These are phyloP conservation scores for Helicoverpa armigera DNA, from an alignment of 1,140 invertebrate species.

Conservation along the genomic window DNA sequence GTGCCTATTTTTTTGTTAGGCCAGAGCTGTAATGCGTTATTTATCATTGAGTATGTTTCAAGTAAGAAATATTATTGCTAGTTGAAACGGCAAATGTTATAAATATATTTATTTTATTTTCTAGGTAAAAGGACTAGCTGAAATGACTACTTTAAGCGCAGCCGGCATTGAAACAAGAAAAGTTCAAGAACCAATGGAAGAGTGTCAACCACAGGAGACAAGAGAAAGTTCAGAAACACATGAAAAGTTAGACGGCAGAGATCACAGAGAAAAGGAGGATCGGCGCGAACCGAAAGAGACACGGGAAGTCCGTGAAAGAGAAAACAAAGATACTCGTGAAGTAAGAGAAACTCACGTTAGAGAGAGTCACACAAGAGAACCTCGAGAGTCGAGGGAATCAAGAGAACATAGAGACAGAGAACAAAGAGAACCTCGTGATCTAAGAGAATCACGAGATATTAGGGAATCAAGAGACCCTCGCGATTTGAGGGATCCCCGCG, in stretches of 20 bases:
- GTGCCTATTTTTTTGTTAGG: slow-evolving; percentile 5
- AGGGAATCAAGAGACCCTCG: slow-evolving; percentile 72
- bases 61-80: neutral
- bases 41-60: neutral
- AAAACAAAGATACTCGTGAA: slow-evolving; percentile 70
- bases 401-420: slow-evolving; percentile 71
- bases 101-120: slow-evolving; percentile 46
- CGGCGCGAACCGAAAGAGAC: slow-evolving; percentile 71
- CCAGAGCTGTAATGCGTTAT: neutral
- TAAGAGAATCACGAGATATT: slow-evolving; percentile 66
- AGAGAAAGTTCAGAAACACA: slow-evolving; percentile 72
- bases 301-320: slow-evolving; percentile 70
- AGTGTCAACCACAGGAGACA: slow-evolving; percentile 75
- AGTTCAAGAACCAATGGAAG: slow-evolving; percentile 83
- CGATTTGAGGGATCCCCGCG: slow-evolving; percentile 66
- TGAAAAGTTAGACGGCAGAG: slow-evolving; percentile 71
- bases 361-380: slow-evolving; percentile 72
- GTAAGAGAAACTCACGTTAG: slow-evolving; percentile 64
- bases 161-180: slow-evolving; percentile 83
- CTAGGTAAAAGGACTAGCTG: slow-evolving; percentile 94
- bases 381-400: slow-evolving; percentile 67
- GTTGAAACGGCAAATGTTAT: neutral
- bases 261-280: slow-evolving; percentile 76
- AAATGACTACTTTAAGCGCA: slow-evolving; percentile 94
- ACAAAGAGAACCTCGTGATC: slow-evolving; percentile 63